phyloP scores from a whole-genome alignment of 2,797 vertebrate genomes.

The Apodemus agrarius region DNA sequence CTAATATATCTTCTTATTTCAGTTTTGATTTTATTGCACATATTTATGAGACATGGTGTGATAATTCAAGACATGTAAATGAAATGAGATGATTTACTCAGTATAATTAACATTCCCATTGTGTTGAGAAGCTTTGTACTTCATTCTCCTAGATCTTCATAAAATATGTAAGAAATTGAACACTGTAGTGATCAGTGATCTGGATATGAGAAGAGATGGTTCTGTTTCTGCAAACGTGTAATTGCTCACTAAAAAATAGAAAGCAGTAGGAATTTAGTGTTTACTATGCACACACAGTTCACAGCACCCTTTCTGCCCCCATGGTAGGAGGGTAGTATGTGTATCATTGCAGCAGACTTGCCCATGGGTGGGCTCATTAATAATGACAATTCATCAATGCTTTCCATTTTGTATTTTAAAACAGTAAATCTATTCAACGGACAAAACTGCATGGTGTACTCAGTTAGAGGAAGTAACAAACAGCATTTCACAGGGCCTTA shows the following conservation, averaged over 20 bases:
- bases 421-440: background rate
- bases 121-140: background rate
- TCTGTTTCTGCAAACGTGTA: background rate
- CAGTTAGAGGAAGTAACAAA: background rate
- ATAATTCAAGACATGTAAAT: background rate
- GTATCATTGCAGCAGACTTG: background rate
- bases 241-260: slow-evolving; percentile 1
- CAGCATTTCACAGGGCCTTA: background rate
- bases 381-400: background rate
- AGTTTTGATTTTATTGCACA: background rate
- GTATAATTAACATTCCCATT: background rate
- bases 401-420: background rate
- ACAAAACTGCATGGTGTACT: background rate
- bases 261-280: background rate
- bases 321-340: background rate
- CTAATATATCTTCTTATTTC: background rate
- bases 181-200: background rate
- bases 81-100: background rate
- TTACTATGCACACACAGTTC: background rate
- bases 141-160: background rate
- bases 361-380: background rate
- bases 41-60: background rate
- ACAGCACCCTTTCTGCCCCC: background rate
- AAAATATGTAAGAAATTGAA: background rate
- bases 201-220: background rate